These are phyloP conservation scores for Drosophila gaucha DNA, from an alignment of 2,888 invertebrate genomes.

Conservation along the genomic window DNA sequence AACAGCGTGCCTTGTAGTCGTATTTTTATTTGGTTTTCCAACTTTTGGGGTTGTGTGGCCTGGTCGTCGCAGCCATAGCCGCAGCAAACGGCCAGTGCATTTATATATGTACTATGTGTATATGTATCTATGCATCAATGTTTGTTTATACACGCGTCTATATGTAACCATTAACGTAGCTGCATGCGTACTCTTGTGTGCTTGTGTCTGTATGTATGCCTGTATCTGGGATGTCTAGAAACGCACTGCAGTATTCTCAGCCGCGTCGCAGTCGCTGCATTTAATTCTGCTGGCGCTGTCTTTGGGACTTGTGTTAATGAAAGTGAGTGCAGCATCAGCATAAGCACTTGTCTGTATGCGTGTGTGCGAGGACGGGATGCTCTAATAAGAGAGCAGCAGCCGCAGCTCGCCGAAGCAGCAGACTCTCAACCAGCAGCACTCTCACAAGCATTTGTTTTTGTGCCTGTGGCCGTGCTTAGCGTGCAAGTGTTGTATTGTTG, in stretches of 20 bases:
- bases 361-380: conserved; percentile 47
- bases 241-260: conserved; percentile 53
- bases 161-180: conserved; percentile 10
- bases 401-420: conserved; percentile 39
- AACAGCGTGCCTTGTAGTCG: conserved; percentile 67
- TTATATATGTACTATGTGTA: conserved; percentile 30
- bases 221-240: conserved; percentile 63
- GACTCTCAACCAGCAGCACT: conserved; percentile 41
- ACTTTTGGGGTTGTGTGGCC: conserved; percentile 78
- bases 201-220: conserved; percentile 14
- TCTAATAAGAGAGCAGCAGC: conserved; percentile 72
- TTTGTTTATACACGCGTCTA: conserved; percentile 27
- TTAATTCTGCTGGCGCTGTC: conserved; percentile 60
- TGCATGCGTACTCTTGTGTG: conserved; percentile 4
- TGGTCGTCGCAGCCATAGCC: conserved; percentile 44
- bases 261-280: conserved; percentile 68
- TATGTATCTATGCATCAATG: conserved; percentile 27
- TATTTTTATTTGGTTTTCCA: conserved; percentile 78
- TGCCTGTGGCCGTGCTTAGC: conserved; percentile 38
- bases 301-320: conserved; percentile 67
- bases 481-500: conserved; percentile 60
- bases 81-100: conserved; percentile 56
- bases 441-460: conserved; percentile 54
- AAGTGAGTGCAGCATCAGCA: conserved; percentile 77
- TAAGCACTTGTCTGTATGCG: conserved; percentile 59